Evolutionary conservation across 2,888 invertebrate genomes (phyloP), one percentile per base, ranked within the genome.

Genomic region (Cantharis nigra): DNA sequence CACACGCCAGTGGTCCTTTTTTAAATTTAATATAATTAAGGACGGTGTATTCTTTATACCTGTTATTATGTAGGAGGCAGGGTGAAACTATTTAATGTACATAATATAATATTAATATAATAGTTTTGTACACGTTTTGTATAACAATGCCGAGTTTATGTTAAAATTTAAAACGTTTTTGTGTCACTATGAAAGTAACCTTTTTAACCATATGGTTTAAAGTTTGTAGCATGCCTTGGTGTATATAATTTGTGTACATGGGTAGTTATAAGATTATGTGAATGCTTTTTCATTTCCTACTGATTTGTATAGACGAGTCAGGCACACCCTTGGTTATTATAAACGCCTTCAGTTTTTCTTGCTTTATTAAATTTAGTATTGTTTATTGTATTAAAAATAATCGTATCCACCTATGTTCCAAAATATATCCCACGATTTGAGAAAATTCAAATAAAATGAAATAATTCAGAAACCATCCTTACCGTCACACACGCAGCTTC

Each of bases 51-150:
- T 49, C 49, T 49, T 49, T 49, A 49, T 49, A 79, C 77, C 80
- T 76, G 70, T 78, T 77, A 81, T 81, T 81, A 80, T 76, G 81
- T 81, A 78, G 81, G 81, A 74, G 80, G 73, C 74, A 76, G 77
- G 79, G 81, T 71, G 71, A 76, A 80, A 80, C 78, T 78, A 76
- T 78, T 79, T 79, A 76, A 78, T 79, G 77, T 77, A 75, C 76
- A 79, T 79, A 79, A 80, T 79, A 80, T 80, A 67, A 76, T 69
- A 75, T 76, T 76, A 78, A 78, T 26, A 67, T 49, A 49, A 49
- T 49, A 49, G 49, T 49, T 49, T 49, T 49, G 49, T 49, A 49
- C 49, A n/a, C 49, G 49, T 49, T 49, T 49, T 49, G 49, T 49
- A 49, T 49, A 49, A 49, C 49, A 49, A 49, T 49, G 49, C 49